Conservation (phyloP, 1,140 invertebrate species). For the Drosophila kurseongensis region DNA sequence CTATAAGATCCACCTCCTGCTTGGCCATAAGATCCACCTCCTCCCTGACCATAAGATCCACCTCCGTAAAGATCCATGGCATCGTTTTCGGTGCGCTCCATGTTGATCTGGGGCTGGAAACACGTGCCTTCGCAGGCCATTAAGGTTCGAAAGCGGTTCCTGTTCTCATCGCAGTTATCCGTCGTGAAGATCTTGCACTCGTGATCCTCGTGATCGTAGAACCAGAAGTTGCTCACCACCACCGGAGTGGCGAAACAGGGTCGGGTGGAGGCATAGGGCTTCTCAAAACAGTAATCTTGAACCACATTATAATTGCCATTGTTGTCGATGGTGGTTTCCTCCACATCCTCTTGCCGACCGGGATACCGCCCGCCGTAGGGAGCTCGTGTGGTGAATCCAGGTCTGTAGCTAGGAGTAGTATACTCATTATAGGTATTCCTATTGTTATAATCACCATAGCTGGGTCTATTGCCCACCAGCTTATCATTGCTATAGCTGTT, state of each 20-base stretch:
- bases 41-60: background rate
- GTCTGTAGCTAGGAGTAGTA: conserved; percentile 3
- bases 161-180: conserved; percentile 75
- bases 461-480: conserved; percentile 23
- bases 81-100: conserved; percentile 45
- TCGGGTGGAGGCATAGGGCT: conserved; percentile 47
- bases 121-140: conserved; percentile 71
- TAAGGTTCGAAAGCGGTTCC: conserved; percentile 68
- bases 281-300: conserved; percentile 72
- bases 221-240: conserved; percentile 71
- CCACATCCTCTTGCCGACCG: conserved; percentile 11
- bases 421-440: conserved; percentile 7
- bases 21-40: background rate
- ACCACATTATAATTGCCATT: conserved; percentile 56
- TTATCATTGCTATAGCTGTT: conserved; percentile 52
- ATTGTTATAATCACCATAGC: conserved; percentile 27
- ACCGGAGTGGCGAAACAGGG: conserved; percentile 56
- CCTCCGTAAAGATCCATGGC: conserved; percentile 18
- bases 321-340: background rate
- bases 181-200: conserved; percentile 77
- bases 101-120: conserved; percentile 47
- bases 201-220: conserved; percentile 73
- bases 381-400: conserved; percentile 41
- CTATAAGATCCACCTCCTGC: background rate
- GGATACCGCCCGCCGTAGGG: conserved; percentile 14